phyloP scores from a whole-genome alignment of 2,888 invertebrate species.

The Liopterus haemorrhoidalis region DNA sequence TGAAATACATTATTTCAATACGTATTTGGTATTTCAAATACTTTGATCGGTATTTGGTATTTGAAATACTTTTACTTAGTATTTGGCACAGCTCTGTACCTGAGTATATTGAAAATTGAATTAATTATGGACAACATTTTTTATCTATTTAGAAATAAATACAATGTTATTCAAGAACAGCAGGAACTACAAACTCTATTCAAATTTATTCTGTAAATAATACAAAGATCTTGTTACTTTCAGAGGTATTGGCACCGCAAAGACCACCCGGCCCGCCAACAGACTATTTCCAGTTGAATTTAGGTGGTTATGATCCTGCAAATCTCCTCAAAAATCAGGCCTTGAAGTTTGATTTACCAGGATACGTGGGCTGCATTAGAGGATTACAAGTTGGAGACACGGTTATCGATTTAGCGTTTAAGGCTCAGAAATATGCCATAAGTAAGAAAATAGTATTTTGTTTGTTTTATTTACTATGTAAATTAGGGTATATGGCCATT shows the following conservation, averaged over 20 bases:
- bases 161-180: too few species aligned
- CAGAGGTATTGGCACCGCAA: constrained; percentile 82
- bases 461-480: constrained; percentile 3
- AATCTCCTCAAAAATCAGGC: constrained; percentile 58
- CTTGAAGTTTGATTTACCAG: constrained; percentile 53
- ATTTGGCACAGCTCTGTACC: too few species aligned
- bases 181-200: too few species aligned
- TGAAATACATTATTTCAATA: too few species aligned
- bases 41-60: too few species aligned
- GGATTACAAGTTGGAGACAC: constrained; percentile 80
- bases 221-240: constrained; percentile 33
- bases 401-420: constrained; percentile 69
- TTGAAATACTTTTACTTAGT: too few species aligned
- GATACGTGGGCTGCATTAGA: constrained; percentile 80
- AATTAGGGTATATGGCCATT: too few species aligned
- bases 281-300: constrained; percentile 81
- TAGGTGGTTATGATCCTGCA: constrained; percentile 77
- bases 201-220: not conserved
- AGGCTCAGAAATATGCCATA: constrained; percentile 59
- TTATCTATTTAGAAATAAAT: constrained; percentile 35
- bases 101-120: constrained; percentile 1
- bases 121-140: constrained; percentile 12
- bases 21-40: too few species aligned
- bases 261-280: constrained; percentile 84
- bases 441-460: constrained; percentile 46